Evolutionary conservation across 2,797 vertebrate species (phyloP).

Genomic region (Semotilus atromaculatus): DNA sequence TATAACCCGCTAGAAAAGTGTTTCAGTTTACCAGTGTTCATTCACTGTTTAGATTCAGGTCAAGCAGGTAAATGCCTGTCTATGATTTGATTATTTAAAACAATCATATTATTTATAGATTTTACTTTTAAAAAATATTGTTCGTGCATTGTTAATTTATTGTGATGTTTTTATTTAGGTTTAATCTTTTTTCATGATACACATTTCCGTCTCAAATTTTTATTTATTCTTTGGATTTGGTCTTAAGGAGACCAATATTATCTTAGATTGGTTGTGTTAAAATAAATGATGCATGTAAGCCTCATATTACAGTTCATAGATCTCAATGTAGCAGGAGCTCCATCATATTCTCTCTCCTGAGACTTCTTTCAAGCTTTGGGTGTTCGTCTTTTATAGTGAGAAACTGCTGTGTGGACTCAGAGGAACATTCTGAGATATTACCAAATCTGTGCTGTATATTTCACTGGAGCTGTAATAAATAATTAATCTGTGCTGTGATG

Average conservation of each 20-base stretch:
- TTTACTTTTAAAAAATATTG: too few species aligned
- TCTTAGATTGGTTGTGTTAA: background rate
- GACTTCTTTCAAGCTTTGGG: background rate
- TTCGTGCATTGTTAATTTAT: too few species aligned
- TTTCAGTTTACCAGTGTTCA: background rate
- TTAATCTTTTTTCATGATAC: too few species aligned
- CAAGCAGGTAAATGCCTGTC: background rate
- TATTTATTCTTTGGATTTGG: background rate
- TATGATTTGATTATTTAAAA: background rate
- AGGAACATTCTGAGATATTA: conserved; percentile 34
- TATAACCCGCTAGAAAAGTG: background rate
- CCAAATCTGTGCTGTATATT: conserved; percentile 29
- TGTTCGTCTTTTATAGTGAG: conserved; percentile 5
- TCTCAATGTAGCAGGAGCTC: background rate
- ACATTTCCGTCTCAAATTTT: background rate
- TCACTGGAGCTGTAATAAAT: conserved; percentile 29
- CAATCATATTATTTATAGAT: background rate
- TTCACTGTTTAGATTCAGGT: background rate
- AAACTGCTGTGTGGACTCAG: background rate
- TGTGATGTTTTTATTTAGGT: too few species aligned
- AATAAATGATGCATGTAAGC: background rate
- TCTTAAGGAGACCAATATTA: background rate
- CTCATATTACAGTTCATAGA: background rate
- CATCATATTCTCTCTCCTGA: conserved; percentile 8
- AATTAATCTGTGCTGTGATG: conserved; percentile 23